phyloP scores from a whole-genome alignment of 1,140 invertebrate species.

The Semibalanus balanoides region DNA sequence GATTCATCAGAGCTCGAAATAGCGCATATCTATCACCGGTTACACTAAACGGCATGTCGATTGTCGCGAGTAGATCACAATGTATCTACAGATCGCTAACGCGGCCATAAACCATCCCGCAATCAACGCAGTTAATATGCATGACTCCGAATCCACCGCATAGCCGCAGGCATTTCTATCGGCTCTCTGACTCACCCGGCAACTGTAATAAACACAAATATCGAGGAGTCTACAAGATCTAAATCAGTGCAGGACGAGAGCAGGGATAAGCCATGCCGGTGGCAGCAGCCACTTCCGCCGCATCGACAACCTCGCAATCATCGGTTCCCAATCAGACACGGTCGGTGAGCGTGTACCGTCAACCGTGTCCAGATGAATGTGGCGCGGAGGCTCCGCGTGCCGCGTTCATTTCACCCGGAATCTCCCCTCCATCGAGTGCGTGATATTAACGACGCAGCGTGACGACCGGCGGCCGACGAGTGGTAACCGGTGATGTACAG shows the following conservation, averaged over 20 bases:
- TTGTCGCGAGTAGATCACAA: not conserved
- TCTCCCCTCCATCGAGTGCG: not conserved
- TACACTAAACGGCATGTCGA: not conserved
- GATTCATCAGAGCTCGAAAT: not conserved
- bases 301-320: not conserved
- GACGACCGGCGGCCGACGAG: not conserved
- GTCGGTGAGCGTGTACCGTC: not conserved
- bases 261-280: too few relatives aligned
- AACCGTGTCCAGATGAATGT: not conserved
- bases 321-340: not conserved
- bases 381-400: too few relatives aligned
- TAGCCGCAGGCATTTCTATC: too few relatives aligned
- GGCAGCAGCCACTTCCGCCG: too few relatives aligned
- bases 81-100: not conserved
- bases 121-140: not conserved
- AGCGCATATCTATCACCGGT: not conserved
- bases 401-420: not conserved
- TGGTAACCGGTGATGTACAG: not conserved
- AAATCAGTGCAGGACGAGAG: too few relatives aligned
- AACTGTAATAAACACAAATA: too few relatives aligned
- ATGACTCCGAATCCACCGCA: too few relatives aligned
- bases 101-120: not conserved
- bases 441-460: not conserved
- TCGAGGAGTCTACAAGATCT: too few relatives aligned
- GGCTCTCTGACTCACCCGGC: too few relatives aligned